Percentiles rank a stretch among this genome's conserved stretches.
Evolutionary conservation across 2,797 vertebrate species (phyloP).

Genomic region (Odontamblyopus lacepedii): DNA sequence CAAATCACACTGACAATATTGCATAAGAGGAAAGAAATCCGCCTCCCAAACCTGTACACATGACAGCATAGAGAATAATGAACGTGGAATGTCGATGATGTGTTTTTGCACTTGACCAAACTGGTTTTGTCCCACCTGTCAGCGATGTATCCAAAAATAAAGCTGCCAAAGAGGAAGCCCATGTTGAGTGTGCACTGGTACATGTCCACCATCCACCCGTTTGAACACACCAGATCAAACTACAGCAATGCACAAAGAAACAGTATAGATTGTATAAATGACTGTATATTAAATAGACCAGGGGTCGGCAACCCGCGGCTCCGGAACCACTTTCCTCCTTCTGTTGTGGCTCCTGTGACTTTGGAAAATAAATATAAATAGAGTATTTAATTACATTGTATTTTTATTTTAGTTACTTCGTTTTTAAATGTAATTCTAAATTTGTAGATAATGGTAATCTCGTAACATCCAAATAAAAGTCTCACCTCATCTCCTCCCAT

Average conservation of each 20-base stretch:
- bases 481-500: too few relatives aligned
- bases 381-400: too few relatives aligned
- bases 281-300: neutral
- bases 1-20: constrained; percentile 79
- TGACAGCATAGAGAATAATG: neutral
- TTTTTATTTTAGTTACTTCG: too few relatives aligned
- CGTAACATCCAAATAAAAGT: too few relatives aligned
- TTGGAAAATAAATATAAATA: too few relatives aligned
- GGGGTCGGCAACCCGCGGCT: too few relatives aligned
- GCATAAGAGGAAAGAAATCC: constrained; percentile 82
- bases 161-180: constrained; percentile 89
- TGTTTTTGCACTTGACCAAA: too few relatives aligned
- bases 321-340: too few relatives aligned
- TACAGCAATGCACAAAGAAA: constrained; percentile 49
- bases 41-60: constrained; percentile 84
- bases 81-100: too few relatives aligned
- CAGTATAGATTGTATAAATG: neutral
- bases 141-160: constrained; percentile 89
- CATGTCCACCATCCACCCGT: constrained; percentile 90
- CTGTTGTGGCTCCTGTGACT: too few relatives aligned
- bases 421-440: too few relatives aligned
- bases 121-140: constrained; percentile 80
- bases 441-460: too few relatives aligned
- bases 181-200: constrained; percentile 88
- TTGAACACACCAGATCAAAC: constrained; percentile 90